Percentiles rank a stretch among this genome's conserved stretches.
These are phyloP conservation scores for Balaeniceps rex DNA, from an alignment of 2,113 vertebrate genomes.

Conservation along the genomic window DNA sequence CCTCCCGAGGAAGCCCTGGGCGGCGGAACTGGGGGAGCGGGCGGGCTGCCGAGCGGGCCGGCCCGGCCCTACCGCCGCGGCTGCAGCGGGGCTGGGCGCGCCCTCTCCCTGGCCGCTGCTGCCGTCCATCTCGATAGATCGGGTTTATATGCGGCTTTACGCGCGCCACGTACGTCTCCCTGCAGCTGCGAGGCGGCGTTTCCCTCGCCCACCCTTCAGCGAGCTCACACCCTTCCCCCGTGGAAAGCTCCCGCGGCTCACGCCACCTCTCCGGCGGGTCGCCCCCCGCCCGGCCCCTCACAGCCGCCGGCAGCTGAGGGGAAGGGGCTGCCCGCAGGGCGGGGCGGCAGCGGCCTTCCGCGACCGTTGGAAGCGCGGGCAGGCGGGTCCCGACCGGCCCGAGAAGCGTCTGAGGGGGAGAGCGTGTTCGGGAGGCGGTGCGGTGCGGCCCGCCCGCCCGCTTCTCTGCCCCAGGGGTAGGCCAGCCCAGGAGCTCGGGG, in stretches of 20 bases:
- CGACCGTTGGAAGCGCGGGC: not conserved
- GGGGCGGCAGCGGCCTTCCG: not conserved
- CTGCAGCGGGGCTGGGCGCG: not conserved
- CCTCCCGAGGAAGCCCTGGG: not conserved
- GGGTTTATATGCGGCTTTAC: not conserved
- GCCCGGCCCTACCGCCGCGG: too few relatives aligned
- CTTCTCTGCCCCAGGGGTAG: not conserved
- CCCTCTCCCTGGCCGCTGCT: too few relatives aligned
- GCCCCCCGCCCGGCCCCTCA: not conserved
- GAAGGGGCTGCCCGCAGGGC: not conserved
- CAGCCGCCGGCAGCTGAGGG: not conserved
- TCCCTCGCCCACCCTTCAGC: not conserved
- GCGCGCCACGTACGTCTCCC: too few relatives aligned
- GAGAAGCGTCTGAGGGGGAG: too few relatives aligned
- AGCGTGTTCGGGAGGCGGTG: accelerated
- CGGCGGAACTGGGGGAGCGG: not conserved
- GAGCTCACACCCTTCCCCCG: not conserved
- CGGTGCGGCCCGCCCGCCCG: not conserved
- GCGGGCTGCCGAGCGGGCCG: too few relatives aligned
- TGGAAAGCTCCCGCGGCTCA: too few relatives aligned
- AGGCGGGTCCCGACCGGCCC: not conserved
- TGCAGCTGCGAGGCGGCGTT: not conserved
- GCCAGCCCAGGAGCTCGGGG: not conserved
- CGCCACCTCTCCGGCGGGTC: not conserved
- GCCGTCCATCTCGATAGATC: not conserved